phyloP scores from a whole-genome alignment of 2,797 vertebrate genomes.

The Sebastiscus albofasciatus region DNA sequence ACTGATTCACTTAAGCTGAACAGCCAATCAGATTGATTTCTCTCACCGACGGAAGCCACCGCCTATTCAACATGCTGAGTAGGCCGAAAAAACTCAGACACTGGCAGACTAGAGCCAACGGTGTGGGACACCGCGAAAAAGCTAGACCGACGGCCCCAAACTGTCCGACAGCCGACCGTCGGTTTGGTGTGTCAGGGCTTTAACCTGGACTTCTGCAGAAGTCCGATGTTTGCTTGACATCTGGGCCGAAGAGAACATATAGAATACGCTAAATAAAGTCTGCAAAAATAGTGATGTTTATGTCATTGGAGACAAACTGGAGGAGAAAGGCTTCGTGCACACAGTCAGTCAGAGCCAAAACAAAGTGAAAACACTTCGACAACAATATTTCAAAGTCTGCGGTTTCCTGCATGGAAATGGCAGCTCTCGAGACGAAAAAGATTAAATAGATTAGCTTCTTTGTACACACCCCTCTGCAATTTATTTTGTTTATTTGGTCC shows the following conservation, averaged over 20 bases:
- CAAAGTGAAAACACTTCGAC: no score
- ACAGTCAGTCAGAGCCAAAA: neutral
- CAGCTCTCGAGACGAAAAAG: neutral
- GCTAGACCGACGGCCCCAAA: no score
- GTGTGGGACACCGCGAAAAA: no score
- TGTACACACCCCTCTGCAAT: neutral
- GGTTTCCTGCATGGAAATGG: neutral
- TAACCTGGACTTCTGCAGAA: neutral
- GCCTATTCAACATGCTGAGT: no score
- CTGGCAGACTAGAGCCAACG: no score
- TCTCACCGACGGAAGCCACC: no score
- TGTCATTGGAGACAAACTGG: neutral
- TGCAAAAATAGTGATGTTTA: neutral
- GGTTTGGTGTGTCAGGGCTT: neutral
- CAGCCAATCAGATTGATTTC: no score
- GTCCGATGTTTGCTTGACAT: neutral
- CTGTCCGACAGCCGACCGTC: fast-evolving
- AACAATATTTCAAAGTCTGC: no score
- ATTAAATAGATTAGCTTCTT: neutral
- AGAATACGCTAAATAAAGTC: neutral
- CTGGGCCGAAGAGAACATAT: no score
- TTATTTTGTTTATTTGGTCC: neutral
- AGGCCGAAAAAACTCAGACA: no score
- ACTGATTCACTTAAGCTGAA: no score
- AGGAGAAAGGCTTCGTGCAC: neutral